Base-by-base conservation (phyloP, 30 jellyfish, hydroid and myxozoan genomes). In the Aurelia sp. region DNA sequence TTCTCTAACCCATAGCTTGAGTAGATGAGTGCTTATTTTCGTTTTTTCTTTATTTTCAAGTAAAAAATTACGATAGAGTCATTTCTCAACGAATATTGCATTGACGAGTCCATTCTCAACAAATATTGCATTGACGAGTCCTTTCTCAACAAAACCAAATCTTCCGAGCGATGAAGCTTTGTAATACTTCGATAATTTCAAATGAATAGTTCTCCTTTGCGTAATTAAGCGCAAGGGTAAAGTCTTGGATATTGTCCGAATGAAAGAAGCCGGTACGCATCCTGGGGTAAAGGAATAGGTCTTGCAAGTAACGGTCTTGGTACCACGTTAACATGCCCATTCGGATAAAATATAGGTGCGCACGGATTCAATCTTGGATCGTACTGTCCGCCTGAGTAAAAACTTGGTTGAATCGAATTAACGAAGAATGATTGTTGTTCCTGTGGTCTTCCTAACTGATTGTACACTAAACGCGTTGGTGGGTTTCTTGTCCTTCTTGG, bases 81-180 rank as follows among this genome's bases (percentile, higher is more conserved):
- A 11, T 52, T 52, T 16, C 63, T 52, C 63, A 16, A 52, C 24
- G 12, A n/a, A 63, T n/a, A 8, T 63, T 8, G 19, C 13, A 16
- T 8, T n/a, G n/a, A n/a, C n/a, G n/a, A n/a, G n/a, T n/a, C n/a
- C n/a, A n/a, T n/a, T n/a, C n/a, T n/a, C n/a, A n/a, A n/a, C n/a
- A n/a, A n/a, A n/a, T n/a, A n/a, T n/a, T n/a, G n/a, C n/a, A n/a
- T n/a, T 19, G 27, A 63, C 74, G 74, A 63, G 74, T 63, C 74
- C 74, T 63, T 63, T 63, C 74, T 63, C 74, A 63, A 63, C 74
- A 63, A 63, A 63, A 63, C 24, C 63, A 52, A 8, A n/a, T n/a
- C n/a, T n/a, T n/a, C n/a, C n/a, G n/a, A 52, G 16, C 63, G 63
- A 52, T 52, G 63, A 52, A 52, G 63, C 11, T 52, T 52, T 52